Conservation (phyloP, 2,113 vertebrate species). For the Crotalus helleri region DNA sequence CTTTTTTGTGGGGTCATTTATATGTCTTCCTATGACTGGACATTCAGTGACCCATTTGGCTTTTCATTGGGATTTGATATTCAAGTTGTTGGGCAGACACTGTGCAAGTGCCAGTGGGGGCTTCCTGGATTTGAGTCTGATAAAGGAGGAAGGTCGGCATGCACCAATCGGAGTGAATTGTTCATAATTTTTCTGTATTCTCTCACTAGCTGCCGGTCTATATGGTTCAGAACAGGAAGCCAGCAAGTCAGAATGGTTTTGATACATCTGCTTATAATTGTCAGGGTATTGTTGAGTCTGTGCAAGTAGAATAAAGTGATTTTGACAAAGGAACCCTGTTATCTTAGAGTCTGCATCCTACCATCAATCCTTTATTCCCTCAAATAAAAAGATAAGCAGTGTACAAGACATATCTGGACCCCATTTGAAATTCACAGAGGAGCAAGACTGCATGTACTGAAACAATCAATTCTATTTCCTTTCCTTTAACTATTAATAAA, state of each 20-base stretch:
- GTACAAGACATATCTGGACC: background rate
- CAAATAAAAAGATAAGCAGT: background rate
- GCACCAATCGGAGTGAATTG: no score
- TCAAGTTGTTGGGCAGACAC: background rate
- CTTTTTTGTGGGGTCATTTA: no score
- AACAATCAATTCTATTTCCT: background rate
- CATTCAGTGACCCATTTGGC: no score
- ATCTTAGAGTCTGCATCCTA: background rate
- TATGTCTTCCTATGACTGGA: no score
- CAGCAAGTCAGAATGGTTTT: background rate
- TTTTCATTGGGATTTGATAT: background rate
- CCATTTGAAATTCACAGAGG: background rate
- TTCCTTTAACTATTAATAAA: background rate
- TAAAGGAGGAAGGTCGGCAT: background rate
- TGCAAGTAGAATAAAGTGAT: background rate
- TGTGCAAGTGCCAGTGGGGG: background rate
- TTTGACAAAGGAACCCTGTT: background rate
- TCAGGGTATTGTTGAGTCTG: background rate
- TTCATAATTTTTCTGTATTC: background rate
- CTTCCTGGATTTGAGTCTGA: background rate
- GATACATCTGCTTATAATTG: background rate
- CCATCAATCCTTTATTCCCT: background rate
- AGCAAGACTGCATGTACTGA: background rate
- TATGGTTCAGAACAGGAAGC: background rate
- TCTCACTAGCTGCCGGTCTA: background rate